Base-by-base conservation (phyloP, 2,113 vertebrate genomes). In the Anoplopoma fimbria region DNA sequence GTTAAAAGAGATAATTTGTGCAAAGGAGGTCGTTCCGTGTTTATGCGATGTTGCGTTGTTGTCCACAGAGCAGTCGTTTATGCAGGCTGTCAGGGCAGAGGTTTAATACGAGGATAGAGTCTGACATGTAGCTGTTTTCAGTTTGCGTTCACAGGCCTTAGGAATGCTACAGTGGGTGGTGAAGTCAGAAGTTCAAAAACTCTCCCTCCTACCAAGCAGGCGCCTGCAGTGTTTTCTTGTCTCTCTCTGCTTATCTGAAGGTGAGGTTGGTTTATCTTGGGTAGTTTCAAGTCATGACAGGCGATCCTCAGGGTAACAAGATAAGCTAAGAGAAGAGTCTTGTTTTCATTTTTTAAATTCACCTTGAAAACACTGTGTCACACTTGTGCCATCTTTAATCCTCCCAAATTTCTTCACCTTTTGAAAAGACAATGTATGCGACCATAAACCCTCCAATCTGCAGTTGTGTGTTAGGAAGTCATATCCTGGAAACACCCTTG, bases 231-330 rank as follows among this genome's bases (percentile, higher is more conserved):
- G 84, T 74, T 82, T 73, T 74, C 69, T 36, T 58, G 38, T 70
- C 23, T 69, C 61, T 76, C 31, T 27, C 21, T 82, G 25, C 58
- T 88, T 83, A 88, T 89, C 87, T 88, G 71, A 90, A 77, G 27
- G 6, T 1, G 45, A 57, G 33, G 13, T 45, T 57, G 29, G 69
- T 82, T 87, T 64, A 63, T 84, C 81, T 69, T 23, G 31, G 71
- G 69, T 87, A 42, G 40, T 83, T 89, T 87, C 81, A 72, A 82
- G 75, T 83, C 76, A 42, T 47, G 81, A 73, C 55, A 74, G 38
- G 40, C 79, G 69, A 81, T 70, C 81, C 84, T 79, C 19, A 12
- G 25, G 83, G 63, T 25, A 57, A 34, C 17, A 68, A 51, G 62
- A 77, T 78, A 63, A 77, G n/a, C 53, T 9, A 21, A 68, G 27